phyloP scores from a whole-genome alignment of 2,888 invertebrate genomes.

The Pammene aurita region DNA sequence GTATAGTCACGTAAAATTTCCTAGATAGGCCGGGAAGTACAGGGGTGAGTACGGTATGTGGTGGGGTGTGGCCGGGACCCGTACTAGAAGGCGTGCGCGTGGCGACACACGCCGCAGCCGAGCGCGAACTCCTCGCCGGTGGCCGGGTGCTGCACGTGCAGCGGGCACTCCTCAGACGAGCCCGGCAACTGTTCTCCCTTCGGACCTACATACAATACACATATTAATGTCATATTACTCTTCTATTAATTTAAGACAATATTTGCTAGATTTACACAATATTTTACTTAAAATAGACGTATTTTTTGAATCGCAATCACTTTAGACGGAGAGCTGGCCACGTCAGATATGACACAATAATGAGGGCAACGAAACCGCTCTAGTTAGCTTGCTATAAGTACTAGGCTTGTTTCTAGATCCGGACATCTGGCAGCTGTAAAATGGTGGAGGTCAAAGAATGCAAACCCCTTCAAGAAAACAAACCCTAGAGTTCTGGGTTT shows the following conservation, averaged over 20 bases:
- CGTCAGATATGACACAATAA: too few relatives aligned
- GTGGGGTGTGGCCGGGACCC: constrained; percentile 4
- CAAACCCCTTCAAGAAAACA: too few relatives aligned
- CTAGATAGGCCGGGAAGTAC: background rate
- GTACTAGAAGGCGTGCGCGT: constrained; percentile 80
- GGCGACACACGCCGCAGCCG: constrained; percentile 98
- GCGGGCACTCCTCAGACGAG: constrained; percentile 92
- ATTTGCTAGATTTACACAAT: too few relatives aligned
- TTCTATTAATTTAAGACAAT: background rate
- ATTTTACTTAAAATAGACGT: too few relatives aligned
- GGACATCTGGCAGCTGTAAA: too few relatives aligned
- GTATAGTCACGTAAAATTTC: background rate
- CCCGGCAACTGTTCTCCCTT: constrained; percentile 96
- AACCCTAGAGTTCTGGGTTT: too few relatives aligned
- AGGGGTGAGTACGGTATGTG: background rate
- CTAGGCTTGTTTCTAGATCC: too few relatives aligned
- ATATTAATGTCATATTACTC: background rate
- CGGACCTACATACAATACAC: constrained; percentile 86
- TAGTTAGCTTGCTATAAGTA: too few relatives aligned
- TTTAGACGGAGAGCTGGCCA: too few relatives aligned
- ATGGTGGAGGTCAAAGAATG: too few relatives aligned
- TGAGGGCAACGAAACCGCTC: too few relatives aligned
- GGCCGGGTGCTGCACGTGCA: constrained; percentile 97
- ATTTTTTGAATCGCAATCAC: too few relatives aligned
- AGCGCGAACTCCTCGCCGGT: constrained; percentile 99